Evolutionary conservation across 2,113 vertebrate genomes (phyloP), one percentile per base, ranked within the genome.

Genomic region (Oryzias celebensis): DNA sequence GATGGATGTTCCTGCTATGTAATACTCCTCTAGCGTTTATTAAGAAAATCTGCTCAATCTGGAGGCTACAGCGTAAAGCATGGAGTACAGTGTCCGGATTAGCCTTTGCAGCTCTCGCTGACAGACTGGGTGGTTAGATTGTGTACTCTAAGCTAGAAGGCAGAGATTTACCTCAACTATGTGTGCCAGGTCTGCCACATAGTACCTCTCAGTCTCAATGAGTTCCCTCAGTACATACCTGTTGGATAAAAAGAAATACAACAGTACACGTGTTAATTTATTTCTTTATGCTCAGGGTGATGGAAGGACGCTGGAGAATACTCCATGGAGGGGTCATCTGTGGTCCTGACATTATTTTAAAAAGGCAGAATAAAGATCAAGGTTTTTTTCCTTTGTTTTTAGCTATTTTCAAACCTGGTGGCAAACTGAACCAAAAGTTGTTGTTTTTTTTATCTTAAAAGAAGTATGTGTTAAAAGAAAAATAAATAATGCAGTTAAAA

Each of bases 211-310:
- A 14, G 95, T 97, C 87, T 97, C 95, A 62, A 94, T 89, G 70
- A 97, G 93, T 87, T 97, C 95, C 79, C 89, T 89, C 72, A 97
- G 90, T 36, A 97, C 95, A 61, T 94, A 96, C 93, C 95, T 97
- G 75, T 36, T 2, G 8, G 7, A 10, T 7, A 36, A 12, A 60
- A 63, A 65, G 18, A 75, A 18, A 79, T 8, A 48, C 46, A 47
- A 6, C 15, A 70, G 31, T 36, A 10, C 31, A 31, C 31, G 12
- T 36, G 36, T 36, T 36, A 36, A 36, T 36, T 10, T 12, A 12
- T 12, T 31, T 36, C 7, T 2, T 8, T 8, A 8, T 36, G 6
- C 31, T 36, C 31, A 36, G 7, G 31, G 1, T 36, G 31, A 36
- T 36, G 31, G 7, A 36, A 36, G 31, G 31, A 36, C 1, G 5